Evolutionary conservation across 1,140 invertebrate genomes (phyloP), one percentile per base, ranked within the genome.

Genomic region (Chrysoperla carnea): DNA sequence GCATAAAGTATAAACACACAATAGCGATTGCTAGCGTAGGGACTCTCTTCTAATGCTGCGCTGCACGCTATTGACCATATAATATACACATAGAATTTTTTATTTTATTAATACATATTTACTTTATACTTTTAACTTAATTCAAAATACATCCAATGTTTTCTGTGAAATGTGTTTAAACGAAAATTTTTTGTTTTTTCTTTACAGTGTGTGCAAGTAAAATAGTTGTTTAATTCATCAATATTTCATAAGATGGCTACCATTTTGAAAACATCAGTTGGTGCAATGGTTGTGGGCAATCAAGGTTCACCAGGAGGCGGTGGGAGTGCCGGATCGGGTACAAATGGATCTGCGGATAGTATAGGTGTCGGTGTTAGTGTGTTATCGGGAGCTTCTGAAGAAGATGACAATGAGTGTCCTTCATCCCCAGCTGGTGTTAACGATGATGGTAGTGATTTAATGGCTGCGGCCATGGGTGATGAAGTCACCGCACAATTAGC

Each of bases 401-500:
- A 81, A 39, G 75, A 78, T 15, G 80, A 82, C 42, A 78, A 82
- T 48, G 79, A 78, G 48, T 67, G 62, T 52, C 76, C 64, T 52
- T 79, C 70, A 50, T 73, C 62, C 23, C 66, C 70, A 31, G 75
- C 71, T 37, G 78, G 75, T 7, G 64, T 72, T 11, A 73, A 78
- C 39, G 78, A 75, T 14, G 79, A 82, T 51, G 70, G 72, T 28
- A 69, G 65, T 2, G 81, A 84, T 51, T 68, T 82, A 29, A 72
- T 80, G 55, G 69, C 77, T 39, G 74, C 72, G 45, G 75, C 78
- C 31, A 81, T 83, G 69, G 79, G 81, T 46, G 82, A 87, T 63
- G 87, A 91, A 57, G 84, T 93, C 43, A 90, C 88, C 49, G 83
- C 88, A 56, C 88, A 92, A 58, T 66, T 93, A 48, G 86, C 86